These are phyloP conservation scores for Lathamus discolor DNA, from an alignment of 2,113 vertebrate genomes.

Conservation along the genomic window DNA sequence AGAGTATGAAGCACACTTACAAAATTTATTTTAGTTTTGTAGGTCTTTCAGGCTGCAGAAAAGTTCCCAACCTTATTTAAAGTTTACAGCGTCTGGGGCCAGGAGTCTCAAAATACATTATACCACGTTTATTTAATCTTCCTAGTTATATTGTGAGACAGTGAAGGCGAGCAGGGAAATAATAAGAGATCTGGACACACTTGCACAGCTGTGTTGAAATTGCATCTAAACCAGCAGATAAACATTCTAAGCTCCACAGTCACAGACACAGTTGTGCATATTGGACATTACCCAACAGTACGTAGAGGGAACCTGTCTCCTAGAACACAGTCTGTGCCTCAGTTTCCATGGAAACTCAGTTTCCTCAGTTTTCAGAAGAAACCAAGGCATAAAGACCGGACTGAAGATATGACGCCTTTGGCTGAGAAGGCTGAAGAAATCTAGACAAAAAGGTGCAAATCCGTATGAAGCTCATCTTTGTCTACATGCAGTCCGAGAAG, in stretches of 20 bases:
- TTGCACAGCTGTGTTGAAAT: constrained; percentile 44
- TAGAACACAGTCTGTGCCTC: constrained; percentile 46
- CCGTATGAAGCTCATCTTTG: neutral
- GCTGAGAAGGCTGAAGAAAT: neutral
- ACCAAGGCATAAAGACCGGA: neutral
- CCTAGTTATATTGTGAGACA: neutral
- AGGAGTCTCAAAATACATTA: neutral
- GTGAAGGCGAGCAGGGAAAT: neutral
- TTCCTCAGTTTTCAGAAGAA: neutral
- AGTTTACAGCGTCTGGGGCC: neutral
- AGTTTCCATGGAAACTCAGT: constrained; percentile 63
- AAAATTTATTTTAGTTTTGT: neutral
- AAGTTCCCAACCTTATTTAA: neutral
- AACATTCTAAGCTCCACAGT: constrained; percentile 31
- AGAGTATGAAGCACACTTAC: neutral
- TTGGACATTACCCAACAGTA: constrained; percentile 34
- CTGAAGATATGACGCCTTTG: neutral
- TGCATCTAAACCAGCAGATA: constrained; percentile 33
- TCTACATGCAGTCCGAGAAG: neutral
- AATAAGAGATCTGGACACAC: neutral
- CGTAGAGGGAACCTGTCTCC: constrained; percentile 13
- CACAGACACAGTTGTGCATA: constrained; percentile 10
- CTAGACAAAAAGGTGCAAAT: neutral
- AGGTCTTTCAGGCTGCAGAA: neutral
- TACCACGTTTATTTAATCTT: neutral